Conservation (phyloP, 2,113 vertebrate genomes). For the Grallaria varia region DNA sequence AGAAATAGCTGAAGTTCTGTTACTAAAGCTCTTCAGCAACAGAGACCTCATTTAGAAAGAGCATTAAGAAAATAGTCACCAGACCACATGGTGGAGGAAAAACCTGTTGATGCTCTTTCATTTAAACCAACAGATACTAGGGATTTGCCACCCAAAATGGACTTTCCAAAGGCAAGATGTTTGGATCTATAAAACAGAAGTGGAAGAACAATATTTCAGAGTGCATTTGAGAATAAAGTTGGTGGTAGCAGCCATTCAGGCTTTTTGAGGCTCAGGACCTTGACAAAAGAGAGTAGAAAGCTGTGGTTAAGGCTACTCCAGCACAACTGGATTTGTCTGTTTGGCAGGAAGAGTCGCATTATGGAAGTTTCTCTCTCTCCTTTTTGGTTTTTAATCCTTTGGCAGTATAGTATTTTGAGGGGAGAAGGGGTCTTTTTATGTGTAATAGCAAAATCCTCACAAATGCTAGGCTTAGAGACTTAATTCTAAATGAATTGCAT, state of each 20-base stretch:
- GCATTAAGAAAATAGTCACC: neutral
- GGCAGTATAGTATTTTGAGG: neutral
- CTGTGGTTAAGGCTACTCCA: neutral
- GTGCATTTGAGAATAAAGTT: neutral
- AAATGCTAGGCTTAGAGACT: neutral
- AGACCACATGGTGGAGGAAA: neutral
- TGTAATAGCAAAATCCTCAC: neutral
- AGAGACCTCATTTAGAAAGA: neutral
- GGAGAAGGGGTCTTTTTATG: neutral
- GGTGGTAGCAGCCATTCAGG: neutral
- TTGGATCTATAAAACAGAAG: neutral
- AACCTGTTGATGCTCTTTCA: neutral
- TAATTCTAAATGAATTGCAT: slow-evolving; percentile 22
- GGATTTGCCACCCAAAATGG: neutral
- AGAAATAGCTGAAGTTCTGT: neutral
- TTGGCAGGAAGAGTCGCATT: neutral
- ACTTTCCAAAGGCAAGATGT: neutral
- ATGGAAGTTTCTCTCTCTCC: neutral
- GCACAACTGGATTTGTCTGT: neutral
- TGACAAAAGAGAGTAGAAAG: neutral
- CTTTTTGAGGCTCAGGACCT: neutral
- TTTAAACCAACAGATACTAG: neutral
- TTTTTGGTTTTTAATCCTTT: neutral
- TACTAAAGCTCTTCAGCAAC: neutral
- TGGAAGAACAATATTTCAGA: neutral